Conservation (phyloP, 35 echinoderm and acorn worm species). For the Anneissia japonica region DNA sequence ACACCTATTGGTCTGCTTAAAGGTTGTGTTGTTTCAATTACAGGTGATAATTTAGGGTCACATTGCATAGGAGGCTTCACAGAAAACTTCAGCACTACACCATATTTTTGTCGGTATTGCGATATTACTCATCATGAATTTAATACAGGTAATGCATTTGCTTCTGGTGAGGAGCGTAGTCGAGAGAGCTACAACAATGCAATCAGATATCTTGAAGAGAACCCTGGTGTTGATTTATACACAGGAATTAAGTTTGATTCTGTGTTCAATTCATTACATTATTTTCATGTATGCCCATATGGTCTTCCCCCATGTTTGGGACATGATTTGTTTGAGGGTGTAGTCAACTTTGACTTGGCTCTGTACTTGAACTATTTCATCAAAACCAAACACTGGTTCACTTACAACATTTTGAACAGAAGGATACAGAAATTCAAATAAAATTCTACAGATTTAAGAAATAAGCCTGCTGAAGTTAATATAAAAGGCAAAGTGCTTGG, state of each 20-base stretch:
- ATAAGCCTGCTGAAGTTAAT: conserved; percentile 50
- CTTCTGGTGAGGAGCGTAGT: neutral
- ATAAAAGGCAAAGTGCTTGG: conserved; percentile 30
- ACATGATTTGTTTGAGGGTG: conserved; percentile 74
- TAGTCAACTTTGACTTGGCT: conserved; percentile 50
- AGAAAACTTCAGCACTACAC: conserved; percentile 13
- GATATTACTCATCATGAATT: neutral
- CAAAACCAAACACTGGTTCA: conserved; percentile 42
- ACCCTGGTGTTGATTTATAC: neutral
- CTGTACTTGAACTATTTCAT: conserved; percentile 38
- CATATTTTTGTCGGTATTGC: conserved; percentile 22
- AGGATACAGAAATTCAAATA: conserved; percentile 37
- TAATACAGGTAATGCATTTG: neutral
- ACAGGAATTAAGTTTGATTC: conserved; percentile 55
- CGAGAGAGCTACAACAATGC: conserved; percentile 2
- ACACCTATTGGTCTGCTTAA: neutral
- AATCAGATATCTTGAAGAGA: neutral
- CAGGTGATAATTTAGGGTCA: conserved; percentile 32
- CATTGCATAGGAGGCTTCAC: conserved; percentile 35
- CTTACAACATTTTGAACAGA: conserved; percentile 35
- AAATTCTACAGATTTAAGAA: conserved; percentile 10
- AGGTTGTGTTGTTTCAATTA: conserved; percentile 9
- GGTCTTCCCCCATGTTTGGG: conserved; percentile 63
- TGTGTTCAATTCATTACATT: conserved; percentile 37
- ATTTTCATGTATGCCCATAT: conserved; percentile 66